These are phyloP conservation scores for Centroberyx gerrardi DNA, from an alignment of 2,797 vertebrate species.

Conservation along the genomic window DNA sequence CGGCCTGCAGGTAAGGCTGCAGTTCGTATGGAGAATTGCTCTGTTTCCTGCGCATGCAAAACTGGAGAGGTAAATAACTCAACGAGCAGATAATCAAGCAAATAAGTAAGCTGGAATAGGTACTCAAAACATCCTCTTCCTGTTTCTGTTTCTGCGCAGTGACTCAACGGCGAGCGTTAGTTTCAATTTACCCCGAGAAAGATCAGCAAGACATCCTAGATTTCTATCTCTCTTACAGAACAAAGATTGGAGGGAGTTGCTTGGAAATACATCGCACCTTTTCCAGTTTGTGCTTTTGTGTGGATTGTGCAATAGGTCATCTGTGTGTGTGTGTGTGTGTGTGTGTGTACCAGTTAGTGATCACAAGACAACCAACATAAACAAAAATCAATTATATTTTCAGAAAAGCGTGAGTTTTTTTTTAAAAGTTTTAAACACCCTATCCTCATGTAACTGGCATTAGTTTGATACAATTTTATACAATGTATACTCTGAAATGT, in stretches of 20 bases:
- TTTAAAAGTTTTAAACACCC: too few species aligned
- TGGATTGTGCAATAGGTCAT: background rate
- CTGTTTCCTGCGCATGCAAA: constrained; percentile 39
- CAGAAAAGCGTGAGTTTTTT: too few species aligned
- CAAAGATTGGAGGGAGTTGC: background rate
- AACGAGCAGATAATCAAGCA: constrained; percentile 6
- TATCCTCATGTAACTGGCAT: background rate
- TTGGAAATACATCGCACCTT: constrained; percentile 16
- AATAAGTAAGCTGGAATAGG: constrained; percentile 41
- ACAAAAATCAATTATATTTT: too few species aligned
- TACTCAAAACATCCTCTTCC: constrained; percentile 42
- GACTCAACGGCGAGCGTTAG: background rate
- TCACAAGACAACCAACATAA: too few species aligned
- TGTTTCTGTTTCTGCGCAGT: constrained; percentile 31
- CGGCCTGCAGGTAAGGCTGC: constrained; percentile 29
- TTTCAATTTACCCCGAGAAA: constrained; percentile 1
- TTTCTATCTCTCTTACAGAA: constrained; percentile 15
- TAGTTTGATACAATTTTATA: background rate
- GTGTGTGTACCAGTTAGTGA: background rate
- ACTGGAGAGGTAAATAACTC: constrained; percentile 17
- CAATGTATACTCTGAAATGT: too few species aligned
- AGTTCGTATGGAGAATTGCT: background rate
- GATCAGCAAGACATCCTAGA: constrained; percentile 11
- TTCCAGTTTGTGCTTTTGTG: background rate
- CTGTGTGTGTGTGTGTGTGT: background rate